Percentiles rank a stretch among this genome's conserved stretches.
Evolutionary conservation across 1,140 invertebrate species (phyloP).

Genomic region (Amphibalanus amphitrite): DNA sequence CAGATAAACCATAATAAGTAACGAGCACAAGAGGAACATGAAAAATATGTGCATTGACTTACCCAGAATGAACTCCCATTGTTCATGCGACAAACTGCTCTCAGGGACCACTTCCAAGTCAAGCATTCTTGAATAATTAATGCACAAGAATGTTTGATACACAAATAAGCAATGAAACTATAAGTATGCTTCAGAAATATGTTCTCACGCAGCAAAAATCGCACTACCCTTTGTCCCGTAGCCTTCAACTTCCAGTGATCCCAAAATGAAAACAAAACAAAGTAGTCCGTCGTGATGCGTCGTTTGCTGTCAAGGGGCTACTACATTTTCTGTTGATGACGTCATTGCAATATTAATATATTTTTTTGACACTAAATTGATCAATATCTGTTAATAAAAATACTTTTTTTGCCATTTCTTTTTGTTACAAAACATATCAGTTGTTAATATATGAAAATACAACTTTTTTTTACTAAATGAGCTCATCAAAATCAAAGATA

Average conservation of each 20-base stretch:
- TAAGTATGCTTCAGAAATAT: neutral
- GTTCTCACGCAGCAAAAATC: neutral
- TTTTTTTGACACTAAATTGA: too few species aligned
- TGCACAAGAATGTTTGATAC: neutral
- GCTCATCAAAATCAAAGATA: too few species aligned
- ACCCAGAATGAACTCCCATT: neutral
- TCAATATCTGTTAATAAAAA: too few species aligned
- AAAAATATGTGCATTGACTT: neutral
- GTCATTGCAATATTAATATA: too few species aligned
- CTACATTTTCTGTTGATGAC: too few species aligned
- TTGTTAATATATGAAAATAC: too few species aligned
- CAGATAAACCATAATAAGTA: neutral
- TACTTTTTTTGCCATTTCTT: too few species aligned
- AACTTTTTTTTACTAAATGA: too few species aligned
- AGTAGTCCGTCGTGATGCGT: too few species aligned
- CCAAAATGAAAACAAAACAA: too few species aligned
- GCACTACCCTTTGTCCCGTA: neutral
- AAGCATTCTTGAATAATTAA: neutral
- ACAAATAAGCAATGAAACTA: neutral
- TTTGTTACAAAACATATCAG: too few species aligned
- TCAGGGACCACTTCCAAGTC: neutral
- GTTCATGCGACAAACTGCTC: neutral
- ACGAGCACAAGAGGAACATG: neutral
- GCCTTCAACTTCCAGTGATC: neutral
- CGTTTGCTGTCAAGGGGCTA: too few species aligned